Conservation (phyloP, 2,113 vertebrate genomes). For the Pholis gunnellus region DNA sequence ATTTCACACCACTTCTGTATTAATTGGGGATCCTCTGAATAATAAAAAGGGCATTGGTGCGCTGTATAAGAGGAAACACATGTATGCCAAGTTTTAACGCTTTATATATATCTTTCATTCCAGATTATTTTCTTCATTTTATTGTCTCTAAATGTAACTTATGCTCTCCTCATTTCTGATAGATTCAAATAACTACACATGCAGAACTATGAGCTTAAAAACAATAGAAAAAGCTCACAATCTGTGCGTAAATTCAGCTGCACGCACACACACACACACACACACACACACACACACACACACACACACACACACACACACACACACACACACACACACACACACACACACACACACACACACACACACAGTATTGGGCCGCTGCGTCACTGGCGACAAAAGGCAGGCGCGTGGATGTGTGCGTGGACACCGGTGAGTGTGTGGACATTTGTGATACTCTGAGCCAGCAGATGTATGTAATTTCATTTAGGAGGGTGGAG, state of each 20-base stretch:
- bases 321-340: slow-evolving; percentile 15
- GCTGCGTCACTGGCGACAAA: slow-evolving; percentile 58
- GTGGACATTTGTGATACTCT: slow-evolving; percentile 77
- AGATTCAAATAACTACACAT: neutral
- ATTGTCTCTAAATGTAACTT: neutral
- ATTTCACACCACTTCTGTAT: slow-evolving; percentile 42
- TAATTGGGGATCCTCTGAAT: slow-evolving; percentile 33
- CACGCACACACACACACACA: slow-evolving; percentile 8
- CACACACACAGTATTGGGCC: slow-evolving; percentile 22
- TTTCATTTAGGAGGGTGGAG: slow-evolving; percentile 84
- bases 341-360: slow-evolving; percentile 25
- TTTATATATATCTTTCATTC: neutral
- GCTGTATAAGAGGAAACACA: neutral
- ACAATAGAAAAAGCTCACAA: neutral
- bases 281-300: slow-evolving; percentile 23
- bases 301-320: neutral
- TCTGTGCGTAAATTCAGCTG: slow-evolving; percentile 1
- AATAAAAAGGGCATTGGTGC: neutral
- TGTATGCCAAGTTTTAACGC: neutral
- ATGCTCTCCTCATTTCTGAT: neutral
- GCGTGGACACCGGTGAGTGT: slow-evolving; percentile 65
- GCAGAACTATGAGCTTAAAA: neutral
- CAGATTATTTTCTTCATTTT: neutral
- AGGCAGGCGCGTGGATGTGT: slow-evolving; percentile 61
- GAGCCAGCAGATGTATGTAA: slow-evolving; percentile 88